phyloP scores from a whole-genome alignment of 2,888 invertebrate species.

The Ichneumoninae sp. region DNA sequence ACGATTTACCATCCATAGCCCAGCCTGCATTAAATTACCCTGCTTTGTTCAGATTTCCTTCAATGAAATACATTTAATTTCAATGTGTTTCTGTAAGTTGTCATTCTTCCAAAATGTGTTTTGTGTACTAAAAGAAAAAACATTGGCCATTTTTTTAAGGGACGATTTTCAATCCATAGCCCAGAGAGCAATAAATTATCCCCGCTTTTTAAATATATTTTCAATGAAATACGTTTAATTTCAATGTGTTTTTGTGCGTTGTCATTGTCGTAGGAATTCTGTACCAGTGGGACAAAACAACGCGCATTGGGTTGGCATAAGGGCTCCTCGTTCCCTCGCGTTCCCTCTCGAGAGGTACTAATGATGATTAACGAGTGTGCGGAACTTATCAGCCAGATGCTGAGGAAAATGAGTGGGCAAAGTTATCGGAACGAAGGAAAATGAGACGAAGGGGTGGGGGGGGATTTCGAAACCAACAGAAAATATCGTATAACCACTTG shows the following conservation, averaged over 20 bases:
- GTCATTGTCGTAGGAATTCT: conserved; percentile 39
- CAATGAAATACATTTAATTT: conserved; percentile 9
- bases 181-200: neutral
- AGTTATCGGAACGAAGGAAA: conserved; percentile 43
- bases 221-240: conserved; percentile 6
- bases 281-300: conserved; percentile 2
- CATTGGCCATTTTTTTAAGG: neutral
- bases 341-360: conserved; percentile 34
- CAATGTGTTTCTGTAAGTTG: neutral
- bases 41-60: conserved; percentile 6
- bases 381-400: conserved; percentile 40
- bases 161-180: no score
- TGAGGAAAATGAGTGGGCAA: conserved; percentile 54
- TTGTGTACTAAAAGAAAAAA: conserved; percentile 29
- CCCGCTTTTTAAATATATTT: neutral
- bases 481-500: conserved; percentile 61
- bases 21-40: neutral
- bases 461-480: conserved; percentile 38
- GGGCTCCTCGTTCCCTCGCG: neutral
- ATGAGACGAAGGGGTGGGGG: neutral
- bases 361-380: conserved; percentile 64
- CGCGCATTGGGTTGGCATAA: conserved; percentile 1
- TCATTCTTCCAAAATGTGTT: conserved; percentile 18
- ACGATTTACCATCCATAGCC: no score
- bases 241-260: neutral